Conservation (phyloP, 2,797 vertebrate species). For the Peromyscus aztecus region DNA sequence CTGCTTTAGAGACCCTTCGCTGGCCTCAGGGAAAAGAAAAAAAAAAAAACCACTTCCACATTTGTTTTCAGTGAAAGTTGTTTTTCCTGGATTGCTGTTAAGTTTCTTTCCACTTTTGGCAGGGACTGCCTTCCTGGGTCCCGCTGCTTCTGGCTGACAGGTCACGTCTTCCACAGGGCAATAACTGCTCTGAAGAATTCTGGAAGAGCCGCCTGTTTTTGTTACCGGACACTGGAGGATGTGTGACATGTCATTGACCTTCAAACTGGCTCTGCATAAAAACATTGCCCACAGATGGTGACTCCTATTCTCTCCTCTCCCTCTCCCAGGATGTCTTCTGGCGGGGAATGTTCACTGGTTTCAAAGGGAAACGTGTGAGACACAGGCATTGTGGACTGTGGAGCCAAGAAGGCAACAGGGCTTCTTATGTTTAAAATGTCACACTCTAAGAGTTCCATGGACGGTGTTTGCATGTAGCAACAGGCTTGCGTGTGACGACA, state of each 20-base stretch:
- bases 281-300: slow-evolving; percentile 78
- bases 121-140: slow-evolving; percentile 64
- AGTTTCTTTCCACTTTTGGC: slow-evolving; percentile 74
- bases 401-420: background rate
- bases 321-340: slow-evolving; percentile 51
- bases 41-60: slow-evolving; percentile 17
- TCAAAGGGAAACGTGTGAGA: slow-evolving; percentile 60
- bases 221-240: slow-evolving; percentile 72
- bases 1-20: background rate
- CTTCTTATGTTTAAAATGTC: slow-evolving; percentile 51
- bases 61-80: slow-evolving; percentile 61
- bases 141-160: slow-evolving; percentile 60
- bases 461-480: background rate
- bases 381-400: slow-evolving; percentile 34
- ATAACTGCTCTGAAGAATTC: slow-evolving; percentile 67
- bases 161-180: slow-evolving; percentile 59
- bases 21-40: background rate
- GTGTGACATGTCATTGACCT: slow-evolving; percentile 79
- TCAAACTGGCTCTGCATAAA: slow-evolving; percentile 69
- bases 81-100: slow-evolving; percentile 69
- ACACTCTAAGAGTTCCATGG: background rate
- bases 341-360: slow-evolving; percentile 22
- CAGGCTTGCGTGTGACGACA: background rate
- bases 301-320: slow-evolving; percentile 22
- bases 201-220: slow-evolving; percentile 73